Evolutionary conservation across 2,113 vertebrate genomes (phyloP).

Genomic region (Bos indicus): DNA sequence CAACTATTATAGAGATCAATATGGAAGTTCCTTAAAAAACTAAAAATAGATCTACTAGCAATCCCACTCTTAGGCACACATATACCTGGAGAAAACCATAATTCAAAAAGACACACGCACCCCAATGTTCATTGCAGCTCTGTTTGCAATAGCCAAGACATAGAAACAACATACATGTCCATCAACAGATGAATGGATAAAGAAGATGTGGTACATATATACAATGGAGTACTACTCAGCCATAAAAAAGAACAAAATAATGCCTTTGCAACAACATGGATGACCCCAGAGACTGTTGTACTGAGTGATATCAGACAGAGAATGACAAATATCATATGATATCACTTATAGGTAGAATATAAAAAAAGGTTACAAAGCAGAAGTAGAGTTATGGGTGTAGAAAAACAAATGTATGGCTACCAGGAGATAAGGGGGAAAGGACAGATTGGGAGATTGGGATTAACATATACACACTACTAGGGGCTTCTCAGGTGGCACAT

Average conservation of each 20-base stretch:
- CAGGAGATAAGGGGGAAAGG: background rate
- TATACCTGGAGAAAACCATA: background rate
- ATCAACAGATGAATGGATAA: background rate
- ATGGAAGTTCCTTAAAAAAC: background rate
- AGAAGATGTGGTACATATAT: background rate
- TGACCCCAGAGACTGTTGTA: background rate
- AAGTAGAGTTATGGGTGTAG: background rate
- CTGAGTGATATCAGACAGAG: background rate
- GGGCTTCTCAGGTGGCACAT: background rate
- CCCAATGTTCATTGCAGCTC: background rate
- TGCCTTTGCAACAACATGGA: background rate
- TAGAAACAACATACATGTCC: background rate
- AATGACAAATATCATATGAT: background rate
- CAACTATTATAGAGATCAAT: background rate
- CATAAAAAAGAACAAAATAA: background rate
- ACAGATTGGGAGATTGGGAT: background rate
- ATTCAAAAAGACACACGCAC: background rate
- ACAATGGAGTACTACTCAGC: background rate
- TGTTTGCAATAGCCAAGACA: background rate
- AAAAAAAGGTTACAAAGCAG: background rate
- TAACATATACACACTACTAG: background rate
- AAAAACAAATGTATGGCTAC: background rate
- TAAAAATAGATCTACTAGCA: background rate
- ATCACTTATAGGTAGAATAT: background rate
- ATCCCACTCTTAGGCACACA: background rate